These are phyloP conservation scores for Thysanoteuthis rhombus DNA, from an alignment of 2,888 invertebrate genomes.

Conservation along the genomic window DNA sequence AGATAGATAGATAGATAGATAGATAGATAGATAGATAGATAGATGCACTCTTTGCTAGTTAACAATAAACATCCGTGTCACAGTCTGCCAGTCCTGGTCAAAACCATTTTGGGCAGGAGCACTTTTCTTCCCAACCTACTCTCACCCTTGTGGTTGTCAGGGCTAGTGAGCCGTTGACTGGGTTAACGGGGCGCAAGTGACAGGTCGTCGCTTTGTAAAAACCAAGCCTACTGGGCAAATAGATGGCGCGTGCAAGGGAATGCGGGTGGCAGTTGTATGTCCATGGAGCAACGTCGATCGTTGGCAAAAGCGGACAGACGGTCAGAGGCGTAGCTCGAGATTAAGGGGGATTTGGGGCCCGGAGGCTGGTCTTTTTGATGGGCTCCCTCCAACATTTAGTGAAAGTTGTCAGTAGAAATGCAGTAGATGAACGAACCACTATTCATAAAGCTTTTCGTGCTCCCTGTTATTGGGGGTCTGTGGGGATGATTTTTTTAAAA, in stretches of 20 bases:
- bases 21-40: not conserved
- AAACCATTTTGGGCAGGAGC: not conserved
- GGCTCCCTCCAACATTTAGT: too few species aligned
- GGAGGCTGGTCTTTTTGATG: too few species aligned
- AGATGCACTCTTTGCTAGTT: too few species aligned
- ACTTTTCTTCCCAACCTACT: not conserved
- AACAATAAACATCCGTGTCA: not conserved
- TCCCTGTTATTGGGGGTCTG: too few species aligned
- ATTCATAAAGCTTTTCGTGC: too few species aligned
- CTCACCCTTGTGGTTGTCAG: not conserved
- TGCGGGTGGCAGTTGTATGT: not conserved
- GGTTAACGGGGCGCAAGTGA: not conserved
- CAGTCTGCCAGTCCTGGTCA: not conserved
- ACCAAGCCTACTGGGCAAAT: not conserved
- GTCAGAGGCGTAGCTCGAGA: too few species aligned
- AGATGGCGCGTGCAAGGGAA: not conserved
- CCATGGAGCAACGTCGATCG: not conserved
- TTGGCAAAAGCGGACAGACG: not conserved
- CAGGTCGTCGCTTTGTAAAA: not conserved
- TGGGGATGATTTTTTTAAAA: too few species aligned
- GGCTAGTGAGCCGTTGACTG: not conserved
- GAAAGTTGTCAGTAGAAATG: too few species aligned
- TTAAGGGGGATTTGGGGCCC: too few species aligned
- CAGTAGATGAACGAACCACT: too few species aligned
- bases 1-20: not conserved